Conservation (phyloP, 1,140 invertebrate species). For the Fopius arisanus region DNA sequence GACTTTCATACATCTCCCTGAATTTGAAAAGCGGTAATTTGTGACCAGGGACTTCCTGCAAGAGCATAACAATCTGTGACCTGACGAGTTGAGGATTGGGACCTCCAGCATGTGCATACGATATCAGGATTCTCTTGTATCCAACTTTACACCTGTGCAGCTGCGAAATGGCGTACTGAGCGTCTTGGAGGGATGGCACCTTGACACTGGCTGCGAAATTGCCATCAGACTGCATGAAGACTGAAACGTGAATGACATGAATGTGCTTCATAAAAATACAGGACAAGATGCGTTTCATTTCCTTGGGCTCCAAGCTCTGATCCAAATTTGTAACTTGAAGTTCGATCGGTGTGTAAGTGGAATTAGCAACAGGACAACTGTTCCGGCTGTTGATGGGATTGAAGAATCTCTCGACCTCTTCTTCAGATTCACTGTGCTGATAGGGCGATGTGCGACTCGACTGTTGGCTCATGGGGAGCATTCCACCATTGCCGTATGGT, state of each 20-base stretch:
- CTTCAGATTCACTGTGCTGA: constrained; percentile 32
- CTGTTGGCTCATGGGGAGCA: constrained; percentile 44
- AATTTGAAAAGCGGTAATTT: constrained; percentile 85
- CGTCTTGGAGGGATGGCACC: constrained; percentile 73
- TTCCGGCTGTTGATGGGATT: constrained; percentile 58
- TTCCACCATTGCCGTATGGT: constrained; percentile 48
- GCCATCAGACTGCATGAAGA: constrained; percentile 75
- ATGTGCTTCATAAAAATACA: constrained; percentile 75
- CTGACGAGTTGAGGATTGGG: constrained; percentile 73
- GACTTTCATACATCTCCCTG: constrained; percentile 83
- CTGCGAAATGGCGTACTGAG: constrained; percentile 84
- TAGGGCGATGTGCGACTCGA: constrained; percentile 52
- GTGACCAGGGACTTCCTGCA: constrained; percentile 78
- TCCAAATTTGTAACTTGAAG: constrained; percentile 80
- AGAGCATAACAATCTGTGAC: constrained; percentile 70
- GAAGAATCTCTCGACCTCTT: constrained; percentile 52
- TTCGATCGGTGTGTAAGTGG: constrained; percentile 67
- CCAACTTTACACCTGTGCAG: constrained; percentile 84
- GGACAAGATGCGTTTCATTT: constrained; percentile 74
- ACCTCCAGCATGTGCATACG: constrained; percentile 72
- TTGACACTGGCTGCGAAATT: constrained; percentile 69
- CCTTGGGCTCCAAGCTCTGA: constrained; percentile 75
- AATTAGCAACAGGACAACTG: constrained; percentile 37
- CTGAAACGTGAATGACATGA: constrained; percentile 72
- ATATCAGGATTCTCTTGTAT: constrained; percentile 82